Percentiles rank a stretch among this genome's conserved stretches.
Evolutionary conservation across 2,113 vertebrate genomes (phyloP).

Genomic region (Labeo rohita): DNA sequence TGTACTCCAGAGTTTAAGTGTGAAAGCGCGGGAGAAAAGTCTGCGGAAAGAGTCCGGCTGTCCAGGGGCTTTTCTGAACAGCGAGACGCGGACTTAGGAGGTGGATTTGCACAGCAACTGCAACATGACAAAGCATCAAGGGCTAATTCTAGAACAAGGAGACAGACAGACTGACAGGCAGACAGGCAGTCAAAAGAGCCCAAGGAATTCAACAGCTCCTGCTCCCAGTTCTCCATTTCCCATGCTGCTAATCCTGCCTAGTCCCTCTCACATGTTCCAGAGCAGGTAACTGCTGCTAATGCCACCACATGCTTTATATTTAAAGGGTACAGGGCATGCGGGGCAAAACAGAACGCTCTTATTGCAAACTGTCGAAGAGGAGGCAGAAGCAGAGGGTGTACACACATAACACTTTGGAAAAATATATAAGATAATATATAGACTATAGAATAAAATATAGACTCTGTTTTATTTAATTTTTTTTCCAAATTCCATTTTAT

Average conservation of each 20-base stretch:
- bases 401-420: background rate
- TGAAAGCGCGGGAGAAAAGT: slow-evolving; percentile 8
- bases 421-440: too few relatives aligned
- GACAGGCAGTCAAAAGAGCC: slow-evolving; percentile 64
- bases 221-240: slow-evolving; percentile 73
- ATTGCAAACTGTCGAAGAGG: slow-evolving; percentile 41
- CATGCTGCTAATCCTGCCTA: slow-evolving; percentile 67
- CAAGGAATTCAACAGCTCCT: slow-evolving; percentile 77
- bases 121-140: slow-evolving; percentile 46
- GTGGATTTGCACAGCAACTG: slow-evolving; percentile 46
- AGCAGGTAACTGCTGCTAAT: slow-evolving; percentile 76
- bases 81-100: slow-evolving; percentile 25
- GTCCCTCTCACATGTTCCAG: slow-evolving; percentile 68
- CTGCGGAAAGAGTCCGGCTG: slow-evolving; percentile 9
- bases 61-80: slow-evolving; percentile 43
- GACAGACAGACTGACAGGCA: slow-evolving; percentile 47
- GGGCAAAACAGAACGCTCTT: slow-evolving; percentile 1
- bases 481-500: too few relatives aligned
- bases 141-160: slow-evolving; percentile 36
- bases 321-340: slow-evolving; percentile 59
- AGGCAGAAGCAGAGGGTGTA: too few relatives aligned
- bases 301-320: slow-evolving; percentile 71
- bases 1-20: background rate
- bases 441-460: too few relatives aligned
- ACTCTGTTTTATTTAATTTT: too few relatives aligned